Evolutionary conservation across 2,113 vertebrate species (phyloP).

Genomic region (Pardalotus punctatus): DNA sequence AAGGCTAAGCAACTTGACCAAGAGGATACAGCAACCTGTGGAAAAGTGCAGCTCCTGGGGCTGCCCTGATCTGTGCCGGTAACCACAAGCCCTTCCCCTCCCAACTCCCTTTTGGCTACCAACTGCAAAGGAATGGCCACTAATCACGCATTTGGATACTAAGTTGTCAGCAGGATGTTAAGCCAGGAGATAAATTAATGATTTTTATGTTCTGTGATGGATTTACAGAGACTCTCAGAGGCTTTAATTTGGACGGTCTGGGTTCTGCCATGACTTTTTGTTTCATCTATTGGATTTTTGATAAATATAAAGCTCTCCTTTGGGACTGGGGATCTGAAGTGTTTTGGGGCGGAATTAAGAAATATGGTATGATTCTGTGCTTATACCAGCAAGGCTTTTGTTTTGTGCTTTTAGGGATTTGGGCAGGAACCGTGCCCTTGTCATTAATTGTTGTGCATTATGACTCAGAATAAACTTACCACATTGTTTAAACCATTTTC

Average conservation of each 20-base stretch:
- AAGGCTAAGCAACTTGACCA: neutral
- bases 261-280: neutral
- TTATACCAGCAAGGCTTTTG: neutral
- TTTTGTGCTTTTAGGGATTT: conserved; percentile 4
- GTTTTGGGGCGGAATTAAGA: conserved; percentile 8
- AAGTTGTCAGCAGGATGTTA: neutral
- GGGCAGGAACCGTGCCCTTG: neutral
- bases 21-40: neutral
- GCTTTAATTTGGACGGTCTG: neutral
- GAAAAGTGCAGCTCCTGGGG: neutral
- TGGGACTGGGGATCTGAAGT: neutral
- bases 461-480: neutral
- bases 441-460: conserved; percentile 7
- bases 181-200: neutral
- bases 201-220: neutral
- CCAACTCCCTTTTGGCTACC: neutral
- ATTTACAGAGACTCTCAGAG: conserved; percentile 14
- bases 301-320: neutral
- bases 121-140: neutral
- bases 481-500: neutral
- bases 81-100: neutral
- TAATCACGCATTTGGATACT: neutral
- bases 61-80: neutral
- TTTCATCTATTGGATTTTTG: conserved; percentile 28
- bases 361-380: neutral